Conservation (phyloP, 2,888 invertebrate species). For the Sphaeridia pumilis region DNA sequence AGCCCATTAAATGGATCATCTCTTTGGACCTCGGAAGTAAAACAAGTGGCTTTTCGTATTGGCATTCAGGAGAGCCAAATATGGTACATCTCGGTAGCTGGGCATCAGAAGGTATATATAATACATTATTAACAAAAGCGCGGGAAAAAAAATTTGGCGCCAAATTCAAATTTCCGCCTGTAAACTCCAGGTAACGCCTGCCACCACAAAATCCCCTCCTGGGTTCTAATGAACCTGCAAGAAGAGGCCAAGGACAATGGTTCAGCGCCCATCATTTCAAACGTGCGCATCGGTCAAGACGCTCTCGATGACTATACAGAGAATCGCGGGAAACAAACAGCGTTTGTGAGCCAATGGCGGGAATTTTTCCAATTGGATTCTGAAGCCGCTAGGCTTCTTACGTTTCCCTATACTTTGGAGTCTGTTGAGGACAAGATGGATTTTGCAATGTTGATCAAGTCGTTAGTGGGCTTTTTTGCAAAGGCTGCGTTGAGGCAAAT, state of each 20-base stretch:
- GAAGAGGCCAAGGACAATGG: slow-evolving; percentile 24
- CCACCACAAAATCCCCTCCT: slow-evolving; percentile 33
- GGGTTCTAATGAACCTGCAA: slow-evolving; percentile 29
- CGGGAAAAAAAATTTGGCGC: too few species aligned
- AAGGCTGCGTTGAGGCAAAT: slow-evolving; percentile 9
- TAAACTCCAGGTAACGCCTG: slow-evolving; percentile 7
- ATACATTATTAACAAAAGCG: too few species aligned
- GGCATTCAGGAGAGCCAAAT: slow-evolving; percentile 26
- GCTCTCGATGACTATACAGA: slow-evolving; percentile 28
- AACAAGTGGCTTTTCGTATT: slow-evolving; percentile 30
- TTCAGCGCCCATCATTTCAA: slow-evolving; percentile 7
- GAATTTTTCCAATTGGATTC: slow-evolving; percentile 26
- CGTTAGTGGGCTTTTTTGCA: slow-evolving; percentile 10
- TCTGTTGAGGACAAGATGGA: slow-evolving; percentile 15
- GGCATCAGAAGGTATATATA: slow-evolving; percentile 9
- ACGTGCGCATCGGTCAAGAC: slow-evolving; percentile 26
- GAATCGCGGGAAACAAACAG: slow-evolving; percentile 6
- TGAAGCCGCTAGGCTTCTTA: slow-evolving; percentile 1
- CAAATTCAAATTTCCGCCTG: too few species aligned
- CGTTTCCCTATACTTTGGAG: slow-evolving; percentile 30
- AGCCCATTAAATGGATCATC: slow-evolving; percentile 24
- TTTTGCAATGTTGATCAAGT: slow-evolving; percentile 3
- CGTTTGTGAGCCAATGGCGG: slow-evolving; percentile 27
- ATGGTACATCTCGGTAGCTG: slow-evolving; percentile 30
- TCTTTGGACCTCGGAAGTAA: slow-evolving; percentile 32